Evolutionary conservation across 2,113 vertebrate species (phyloP).

Genomic region (Pluvianellus socialis): DNA sequence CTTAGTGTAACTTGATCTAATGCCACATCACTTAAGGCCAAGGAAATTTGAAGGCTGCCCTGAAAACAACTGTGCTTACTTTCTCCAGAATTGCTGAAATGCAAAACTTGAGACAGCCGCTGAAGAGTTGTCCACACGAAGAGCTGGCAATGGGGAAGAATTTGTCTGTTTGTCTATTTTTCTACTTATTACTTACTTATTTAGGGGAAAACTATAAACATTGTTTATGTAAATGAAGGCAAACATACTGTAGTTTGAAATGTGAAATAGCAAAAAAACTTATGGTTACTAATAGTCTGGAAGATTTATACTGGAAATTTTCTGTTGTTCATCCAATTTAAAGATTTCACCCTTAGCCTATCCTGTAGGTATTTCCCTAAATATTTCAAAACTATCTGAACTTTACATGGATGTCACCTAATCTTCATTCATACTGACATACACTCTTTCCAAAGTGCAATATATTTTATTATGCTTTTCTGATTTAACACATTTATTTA

Average conservation of each 20-base stretch:
- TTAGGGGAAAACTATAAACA: neutral
- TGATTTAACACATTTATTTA: neutral
- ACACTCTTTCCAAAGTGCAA: neutral
- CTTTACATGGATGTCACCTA: neutral
- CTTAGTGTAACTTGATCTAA: neutral
- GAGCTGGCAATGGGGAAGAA: neutral
- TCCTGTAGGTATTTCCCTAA: neutral
- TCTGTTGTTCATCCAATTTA: neutral
- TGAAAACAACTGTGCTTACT: neutral
- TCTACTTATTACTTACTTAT: neutral
- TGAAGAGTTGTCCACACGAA: neutral
- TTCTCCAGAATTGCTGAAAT: neutral
- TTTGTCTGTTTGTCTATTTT: neutral
- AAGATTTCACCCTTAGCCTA: neutral
- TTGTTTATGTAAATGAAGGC: neutral
- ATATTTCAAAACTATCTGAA: neutral
- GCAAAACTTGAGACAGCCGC: neutral
- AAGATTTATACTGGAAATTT: neutral
- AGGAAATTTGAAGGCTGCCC: neutral
- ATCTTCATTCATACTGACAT: neutral
- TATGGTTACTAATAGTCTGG: neutral
- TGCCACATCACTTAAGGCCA: neutral
- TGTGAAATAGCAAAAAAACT: neutral
- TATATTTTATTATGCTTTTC: neutral
- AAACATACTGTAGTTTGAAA: neutral